Evolutionary conservation across 2,797 vertebrate genomes (phyloP), one percentile per base, ranked within the genome.

Genomic region (Meriones psammophilus): DNA sequence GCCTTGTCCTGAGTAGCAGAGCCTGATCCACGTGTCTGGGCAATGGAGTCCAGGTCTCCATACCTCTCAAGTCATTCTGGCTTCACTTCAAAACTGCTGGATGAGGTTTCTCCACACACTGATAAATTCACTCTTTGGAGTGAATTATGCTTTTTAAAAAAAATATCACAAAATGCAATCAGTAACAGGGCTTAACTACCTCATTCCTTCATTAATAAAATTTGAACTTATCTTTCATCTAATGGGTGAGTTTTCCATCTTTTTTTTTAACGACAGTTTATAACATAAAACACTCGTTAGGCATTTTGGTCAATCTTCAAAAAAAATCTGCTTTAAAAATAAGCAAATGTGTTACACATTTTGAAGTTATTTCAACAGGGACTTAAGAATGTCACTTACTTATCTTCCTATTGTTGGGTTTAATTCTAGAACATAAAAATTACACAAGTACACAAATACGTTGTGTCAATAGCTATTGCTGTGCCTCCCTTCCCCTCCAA

Each of bases 31-130:
- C 91, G 85, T 54, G 92, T 93, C 94, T 96, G 94, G 96, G 88
- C 96, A 79, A 73, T 97, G 14, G 1, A 81, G 96, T 98, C 89
- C 96, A 97, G 92, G 85, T 95, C 92, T 96, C 96, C 96, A 95
- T 42, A 71, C 56, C 95, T 93, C 91, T 97, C 88, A n/a, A 96
- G 93, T 96, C 96, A 97, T 30, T 92, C 96, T 97, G 88, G 90
- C 83, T 97, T 96, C 94, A 54, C 94, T 94, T 96, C 90, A 94
- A 97, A 92, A 36, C 50, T 85, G 80, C 79, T 96, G 91, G 68
- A 93, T 97, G 95, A 96, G 91, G 87, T 39, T 96, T 94, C 92
- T 74, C 89, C 77, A 94, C 88, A 97, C 0, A 0, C 28, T 96
- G 93, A 26, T 96, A 94, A 97, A 96, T 50, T 50, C 46, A 50